Evolutionary conservation across 1,140 invertebrate species (phyloP), one percentile per base, ranked within the genome.

Genomic region (Mylabris phalerata): DNA sequence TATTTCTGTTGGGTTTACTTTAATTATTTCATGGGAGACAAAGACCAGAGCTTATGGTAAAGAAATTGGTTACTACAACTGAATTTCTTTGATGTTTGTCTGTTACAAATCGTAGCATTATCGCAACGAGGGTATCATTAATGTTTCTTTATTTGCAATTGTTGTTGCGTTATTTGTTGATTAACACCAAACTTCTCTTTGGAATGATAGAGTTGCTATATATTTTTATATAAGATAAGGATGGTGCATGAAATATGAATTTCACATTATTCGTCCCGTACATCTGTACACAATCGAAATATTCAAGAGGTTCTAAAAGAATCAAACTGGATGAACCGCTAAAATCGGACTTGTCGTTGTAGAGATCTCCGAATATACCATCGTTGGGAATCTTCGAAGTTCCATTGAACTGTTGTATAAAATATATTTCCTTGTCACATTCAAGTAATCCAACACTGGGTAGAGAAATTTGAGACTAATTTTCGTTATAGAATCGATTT

Each of bases 191-290:
- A 85, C 79, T 1, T 73, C 69, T 4, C 64, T 71, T 42, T 76
- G 69, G 60, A 85, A 84, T 0, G 83, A 82, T 44, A 84, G 60
- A 10, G 76, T 63, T 59, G 83, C 84, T n/a, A n/a, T 32, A 85
- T 74, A 65, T 85, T 84, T 50, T 75, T 80, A 13, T 82, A 54
- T 78, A 82, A 0, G 82, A 83, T 11, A 85, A 65, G 46, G 83
- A 78, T 3, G 83, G 82, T 67, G 78, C 78, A 38, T 79, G 77
- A 61, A 85, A 83, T 11, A 85, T 75, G 67, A 84, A 84, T 51
- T 75, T 76, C 0, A 77, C 0, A 74, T 72, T 27, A 82, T 66
- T 4, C 82, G 75, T 59, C 82, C 77, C 9, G 67, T 51, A 0
- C 78, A 75, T 13, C 83, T 70, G 57, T 82, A 84, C 61, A 79